Base-by-base conservation (phyloP, 2,888 invertebrate genomes). In the Cotesia congregata region DNA sequence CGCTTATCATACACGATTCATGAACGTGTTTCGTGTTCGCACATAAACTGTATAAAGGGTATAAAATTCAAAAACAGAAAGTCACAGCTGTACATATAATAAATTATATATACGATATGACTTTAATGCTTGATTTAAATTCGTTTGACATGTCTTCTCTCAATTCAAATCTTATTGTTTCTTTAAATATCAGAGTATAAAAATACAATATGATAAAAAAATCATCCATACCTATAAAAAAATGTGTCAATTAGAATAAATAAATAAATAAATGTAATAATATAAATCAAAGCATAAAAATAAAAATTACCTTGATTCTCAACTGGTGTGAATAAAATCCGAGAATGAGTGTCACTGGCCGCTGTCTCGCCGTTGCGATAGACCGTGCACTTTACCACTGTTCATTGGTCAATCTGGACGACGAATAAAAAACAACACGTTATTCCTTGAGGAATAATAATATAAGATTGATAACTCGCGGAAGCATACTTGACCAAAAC, bases 341-440 rank as follows among this genome's bases (percentile, higher is more conserved):
- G 70, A 77, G 77, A 78, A 80, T 80, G 80, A 80, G 75, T 74
- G 80, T 81, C 81, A 81, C 81, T 81, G 80, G 77, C 72, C 67
- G 81, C 72, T 79, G 76, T 78, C 78, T 77, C 79, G 79, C 74
- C 71, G 79, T 78, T 78, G 77, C 76, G 78, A 77, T 77, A 81
- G 50, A 82, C 80, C 81, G 77, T 78, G 80, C 82, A 82, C 82
- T 82, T 75, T 80, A 79, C 81, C 78, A 82, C 77, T 78, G 82
- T 82, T 81, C 82, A 82, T 82, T 80, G 80, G 77, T 82, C 81
- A 76, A 80, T 76, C 74, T 77, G 73, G 76, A 72, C 72, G 59
- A 77, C 67, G 72, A 76, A 78, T 75, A 59, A 74, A 76, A 74
- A 76, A 67, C 38, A 40, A 60, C 65, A 67, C 67, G n/a, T 74